Evolutionary conservation across 2,113 vertebrate species (phyloP), one percentile per base, ranked within the genome.

Genomic region (Triplophysa dalaica): DNA sequence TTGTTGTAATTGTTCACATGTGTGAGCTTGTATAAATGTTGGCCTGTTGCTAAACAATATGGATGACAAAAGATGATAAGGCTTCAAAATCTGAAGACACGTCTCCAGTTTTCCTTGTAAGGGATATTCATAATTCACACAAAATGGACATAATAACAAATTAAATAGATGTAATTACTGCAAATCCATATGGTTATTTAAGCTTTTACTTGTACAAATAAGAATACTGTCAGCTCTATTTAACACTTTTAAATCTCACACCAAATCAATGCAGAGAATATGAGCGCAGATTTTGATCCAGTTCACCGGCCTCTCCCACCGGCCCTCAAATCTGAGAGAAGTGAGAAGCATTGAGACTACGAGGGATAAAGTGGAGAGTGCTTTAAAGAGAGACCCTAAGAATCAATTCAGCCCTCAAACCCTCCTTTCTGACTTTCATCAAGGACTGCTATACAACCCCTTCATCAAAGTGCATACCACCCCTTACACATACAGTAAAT

Each of bases 41-140:
- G 26, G 19, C 41, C 24, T 29, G 29, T 48, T n/a, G 24, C 70
- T 86, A 89, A 87, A 82, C 64, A 14, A 50, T 84, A 79, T 16
- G 62, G 68, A 16, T 43, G 89, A 80, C 85, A 86, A 87, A 86
- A 90, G 85, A 87, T 88, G 89, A 85, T 86, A 56, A 48, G 16
- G 33, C 11, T 43, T 8, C 10, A n/a, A 22, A 52, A 54, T 64
- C n/a, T 56, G 80, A 83, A 56, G 21, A 72, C 72, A 78, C 33
- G 79, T 91, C 70, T 85, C 80, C 83, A 64, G 85, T 89, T 88
- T 87, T 85, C 85, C 88, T 88, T 82, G 88, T 52, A 86, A 88
- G 79, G 22, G 79, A 68, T 29, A 87, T 58, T 72, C 14, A 38
- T 7, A 38, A 38, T 7, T 38, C 33, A 38, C 33, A 38, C 33